These are phyloP conservation scores for Eriosoma lanigerum DNA, from an alignment of 1,140 invertebrate species.

Conservation along the genomic window DNA sequence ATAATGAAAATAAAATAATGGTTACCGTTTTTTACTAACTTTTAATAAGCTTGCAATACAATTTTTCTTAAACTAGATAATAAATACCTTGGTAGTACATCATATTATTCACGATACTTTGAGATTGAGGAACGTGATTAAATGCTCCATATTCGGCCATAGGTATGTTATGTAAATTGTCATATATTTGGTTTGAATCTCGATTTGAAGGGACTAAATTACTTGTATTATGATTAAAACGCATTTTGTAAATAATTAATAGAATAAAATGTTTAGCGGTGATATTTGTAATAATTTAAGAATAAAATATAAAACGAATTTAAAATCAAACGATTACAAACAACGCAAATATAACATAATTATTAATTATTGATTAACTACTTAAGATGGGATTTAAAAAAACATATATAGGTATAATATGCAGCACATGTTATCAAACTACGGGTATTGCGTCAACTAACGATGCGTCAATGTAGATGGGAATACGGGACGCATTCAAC, in stretches of 20 bases:
- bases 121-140: neutral
- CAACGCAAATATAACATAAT: too few relatives aligned
- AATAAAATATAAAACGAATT: neutral
- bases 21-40: too few relatives aligned
- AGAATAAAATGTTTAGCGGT: neutral
- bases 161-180: slow-evolving; percentile 11
- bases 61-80: neutral
- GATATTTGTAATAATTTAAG: neutral
- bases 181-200: neutral
- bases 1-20: too few relatives aligned
- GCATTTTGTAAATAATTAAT: slow-evolving; percentile 11
- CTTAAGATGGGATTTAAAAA: neutral
- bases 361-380: neutral
- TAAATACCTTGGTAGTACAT: slow-evolving; percentile 34
- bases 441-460: slow-evolving; percentile 85
- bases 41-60: neutral
- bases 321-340: neutral
- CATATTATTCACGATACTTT: slow-evolving; percentile 8
- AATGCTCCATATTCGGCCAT: neutral
- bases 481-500: slow-evolving; percentile 60
- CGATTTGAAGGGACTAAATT: neutral
- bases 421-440: slow-evolving; percentile 69
- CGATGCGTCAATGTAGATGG: slow-evolving; percentile 65
- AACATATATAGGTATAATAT: neutral
- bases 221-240: slow-evolving; percentile 12